These are phyloP conservation scores for Lamellibrachia columna DNA, from an alignment of 2,888 invertebrate genomes.

Conservation along the genomic window DNA sequence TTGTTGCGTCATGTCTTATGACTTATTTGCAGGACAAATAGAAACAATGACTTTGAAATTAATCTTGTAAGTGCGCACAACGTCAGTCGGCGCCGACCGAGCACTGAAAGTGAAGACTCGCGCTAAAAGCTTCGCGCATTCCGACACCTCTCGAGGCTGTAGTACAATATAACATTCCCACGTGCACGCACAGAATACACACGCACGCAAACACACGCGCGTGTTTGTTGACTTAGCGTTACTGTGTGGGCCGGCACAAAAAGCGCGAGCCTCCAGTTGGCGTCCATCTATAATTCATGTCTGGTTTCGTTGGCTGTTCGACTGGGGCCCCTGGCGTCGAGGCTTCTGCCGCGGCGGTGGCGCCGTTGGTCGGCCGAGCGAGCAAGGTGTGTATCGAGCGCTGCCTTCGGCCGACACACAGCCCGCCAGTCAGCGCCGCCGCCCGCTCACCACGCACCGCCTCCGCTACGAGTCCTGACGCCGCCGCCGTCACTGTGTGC, in stretches of 20 bases:
- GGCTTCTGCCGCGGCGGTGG: background rate
- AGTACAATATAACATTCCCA: background rate
- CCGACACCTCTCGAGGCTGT: background rate
- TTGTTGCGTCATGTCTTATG: background rate
- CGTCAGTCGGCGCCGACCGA: background rate
- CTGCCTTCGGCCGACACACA: background rate
- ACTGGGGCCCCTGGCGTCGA: background rate
- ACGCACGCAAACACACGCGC: background rate
- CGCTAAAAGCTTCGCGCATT: background rate
- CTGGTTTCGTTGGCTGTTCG: background rate
- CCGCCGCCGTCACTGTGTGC: background rate
- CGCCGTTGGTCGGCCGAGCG: background rate
- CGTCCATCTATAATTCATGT: conserved; percentile 12
- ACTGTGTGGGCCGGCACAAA: background rate
- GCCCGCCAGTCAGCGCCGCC: background rate
- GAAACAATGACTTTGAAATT: background rate
- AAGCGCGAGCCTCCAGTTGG: background rate
- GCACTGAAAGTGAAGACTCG: background rate
- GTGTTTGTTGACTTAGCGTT: background rate
- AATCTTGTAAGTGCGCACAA: background rate
- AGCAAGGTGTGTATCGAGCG: conserved; percentile 16
- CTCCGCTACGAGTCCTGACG: background rate
- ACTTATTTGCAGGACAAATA: background rate
- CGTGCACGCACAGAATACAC: background rate
- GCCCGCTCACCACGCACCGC: background rate